Evolutionary conservation across 2,888 invertebrate species (phyloP).

Genomic region (Epinotia demarniana): DNA sequence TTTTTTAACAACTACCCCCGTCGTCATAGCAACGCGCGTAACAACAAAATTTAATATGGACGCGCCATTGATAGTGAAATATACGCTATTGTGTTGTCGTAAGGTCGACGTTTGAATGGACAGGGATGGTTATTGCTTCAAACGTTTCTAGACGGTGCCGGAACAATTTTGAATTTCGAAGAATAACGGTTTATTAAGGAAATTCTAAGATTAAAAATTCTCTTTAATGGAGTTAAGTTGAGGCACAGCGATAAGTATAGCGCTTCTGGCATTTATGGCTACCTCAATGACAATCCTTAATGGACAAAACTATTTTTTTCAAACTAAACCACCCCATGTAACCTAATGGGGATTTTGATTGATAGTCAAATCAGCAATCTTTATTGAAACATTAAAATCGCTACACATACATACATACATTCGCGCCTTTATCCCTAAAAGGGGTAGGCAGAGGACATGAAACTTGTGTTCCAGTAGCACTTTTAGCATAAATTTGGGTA

Average conservation of each 20-base stretch:
- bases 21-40: slow-evolving; percentile 48
- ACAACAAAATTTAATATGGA: slow-evolving; percentile 47
- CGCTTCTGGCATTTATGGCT: not conserved
- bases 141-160: slow-evolving; percentile 19
- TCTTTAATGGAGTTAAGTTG: not conserved
- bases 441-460: no score
- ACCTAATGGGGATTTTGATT: no score
- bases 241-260: not conserved
- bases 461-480: no score
- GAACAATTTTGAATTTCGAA: slow-evolving; percentile 30
- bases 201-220: slow-evolving; percentile 31
- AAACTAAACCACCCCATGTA: no score
- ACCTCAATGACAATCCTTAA: not conserved
- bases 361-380: no score
- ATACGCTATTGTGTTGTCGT: slow-evolving; percentile 8
- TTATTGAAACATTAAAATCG: no score
- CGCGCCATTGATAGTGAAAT: slow-evolving; percentile 21
- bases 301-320: no score
- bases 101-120: slow-evolving; percentile 26
- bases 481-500: no score
- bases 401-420: no score
- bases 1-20: slow-evolving; percentile 40
- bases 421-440: no score
- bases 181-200: slow-evolving; percentile 30
- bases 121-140: slow-evolving; percentile 18